Conservation (phyloP, 2,888 invertebrate species). For the Folsomia candida region DNA sequence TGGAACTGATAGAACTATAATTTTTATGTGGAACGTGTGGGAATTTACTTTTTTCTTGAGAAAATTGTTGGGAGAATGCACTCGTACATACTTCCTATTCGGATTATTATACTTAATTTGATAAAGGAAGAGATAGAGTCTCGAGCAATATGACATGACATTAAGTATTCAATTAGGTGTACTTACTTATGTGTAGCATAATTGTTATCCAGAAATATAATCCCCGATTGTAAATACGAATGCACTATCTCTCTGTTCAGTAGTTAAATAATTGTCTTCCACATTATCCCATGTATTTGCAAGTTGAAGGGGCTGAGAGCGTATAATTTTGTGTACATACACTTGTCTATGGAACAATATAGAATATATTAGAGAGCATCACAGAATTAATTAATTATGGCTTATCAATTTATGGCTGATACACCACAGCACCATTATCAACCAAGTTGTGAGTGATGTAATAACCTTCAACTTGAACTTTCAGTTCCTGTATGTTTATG, state of each 20-base stretch:
- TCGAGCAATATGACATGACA: not conserved
- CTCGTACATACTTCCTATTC: not conserved
- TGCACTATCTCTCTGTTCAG: not conserved
- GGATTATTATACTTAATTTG: not conserved
- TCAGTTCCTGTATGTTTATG: not conserved
- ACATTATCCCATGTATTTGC: too few species aligned
- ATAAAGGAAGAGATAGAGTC: not conserved
- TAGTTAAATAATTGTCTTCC: too few species aligned
- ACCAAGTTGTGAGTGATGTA: not conserved
- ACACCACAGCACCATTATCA: not conserved
- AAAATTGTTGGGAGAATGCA: not conserved
- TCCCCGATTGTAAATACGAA: not conserved
- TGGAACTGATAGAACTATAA: too few species aligned
- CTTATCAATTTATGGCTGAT: not conserved
- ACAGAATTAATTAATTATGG: not conserved
- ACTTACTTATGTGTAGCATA: not conserved
- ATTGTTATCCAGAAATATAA: not conserved
- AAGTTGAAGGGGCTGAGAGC: too few species aligned
- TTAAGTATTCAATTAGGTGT: not conserved
- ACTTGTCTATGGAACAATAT: too few species aligned
- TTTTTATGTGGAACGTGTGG: not conserved
- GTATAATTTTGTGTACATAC: too few species aligned
- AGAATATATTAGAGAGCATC: too few species aligned
- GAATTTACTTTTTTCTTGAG: not conserved
- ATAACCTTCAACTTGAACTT: constrained; percentile 8